A percentile compares a stretch with the other conserved stretches of the same genome.
phyloP scores from a whole-genome alignment of 2,113 vertebrate genomes.

The Laticauda colubrina region DNA sequence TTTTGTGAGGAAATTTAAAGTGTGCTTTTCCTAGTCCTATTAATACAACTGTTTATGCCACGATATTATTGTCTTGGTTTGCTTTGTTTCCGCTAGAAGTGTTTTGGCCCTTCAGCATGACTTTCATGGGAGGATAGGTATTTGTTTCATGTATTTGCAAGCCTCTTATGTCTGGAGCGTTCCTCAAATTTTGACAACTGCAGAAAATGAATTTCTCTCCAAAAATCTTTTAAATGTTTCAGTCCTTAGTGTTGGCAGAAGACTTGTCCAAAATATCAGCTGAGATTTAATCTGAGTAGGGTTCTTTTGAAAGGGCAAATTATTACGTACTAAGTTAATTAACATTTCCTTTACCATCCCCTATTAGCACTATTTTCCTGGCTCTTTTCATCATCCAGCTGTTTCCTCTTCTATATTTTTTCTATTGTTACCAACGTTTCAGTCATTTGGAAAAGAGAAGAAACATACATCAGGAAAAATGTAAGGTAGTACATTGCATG shows the following conservation, averaged over 20 bases:
- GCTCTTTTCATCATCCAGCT: not conserved
- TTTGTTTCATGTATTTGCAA: not conserved
- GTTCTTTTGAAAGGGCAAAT: not conserved
- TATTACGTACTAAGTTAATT: not conserved
- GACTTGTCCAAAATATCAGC: not conserved
- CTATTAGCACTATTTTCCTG: not conserved
- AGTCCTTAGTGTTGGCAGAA: not conserved
- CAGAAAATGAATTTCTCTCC: not conserved
- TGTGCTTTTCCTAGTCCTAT: not conserved
- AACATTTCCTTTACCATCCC: not conserved
- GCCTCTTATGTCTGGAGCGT: not conserved
- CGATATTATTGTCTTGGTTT: not conserved
- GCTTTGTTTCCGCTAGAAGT: not conserved
- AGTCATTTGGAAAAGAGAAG: not conserved
- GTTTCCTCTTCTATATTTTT: not conserved
- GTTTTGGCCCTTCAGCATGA: not conserved
- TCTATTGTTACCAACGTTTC: not conserved
- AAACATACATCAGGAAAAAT: not conserved
- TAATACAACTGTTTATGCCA: not conserved
- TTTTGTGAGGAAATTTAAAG: not conserved
- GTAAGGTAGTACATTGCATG: not conserved
- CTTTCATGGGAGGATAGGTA: not conserved
- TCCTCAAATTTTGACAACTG: not conserved
- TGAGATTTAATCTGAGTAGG: not conserved
- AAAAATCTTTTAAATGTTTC: not conserved